Evolutionary conservation across 2,888 invertebrate species (phyloP).

Genomic region (Trileptium ribeirensis): DNA sequence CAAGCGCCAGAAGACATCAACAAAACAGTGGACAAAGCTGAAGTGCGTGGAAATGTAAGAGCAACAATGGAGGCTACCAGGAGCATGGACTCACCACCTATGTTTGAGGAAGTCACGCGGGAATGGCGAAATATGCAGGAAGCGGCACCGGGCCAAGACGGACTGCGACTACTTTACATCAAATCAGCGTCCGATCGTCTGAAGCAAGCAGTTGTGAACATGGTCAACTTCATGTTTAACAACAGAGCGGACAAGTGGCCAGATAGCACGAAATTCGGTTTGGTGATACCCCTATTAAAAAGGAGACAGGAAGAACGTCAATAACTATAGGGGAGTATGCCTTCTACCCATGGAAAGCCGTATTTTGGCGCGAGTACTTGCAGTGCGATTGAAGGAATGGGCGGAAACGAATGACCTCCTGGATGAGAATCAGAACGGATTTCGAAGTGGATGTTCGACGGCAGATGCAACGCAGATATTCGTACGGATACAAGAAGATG

Average conservation of each 20-base stretch:
- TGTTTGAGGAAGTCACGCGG: not conserved
- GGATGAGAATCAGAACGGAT: not conserved
- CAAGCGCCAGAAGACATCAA: not conserved
- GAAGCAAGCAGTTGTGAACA: not conserved
- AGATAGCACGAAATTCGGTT: not conserved
- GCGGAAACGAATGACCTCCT: not conserved
- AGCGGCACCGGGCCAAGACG: not conserved
- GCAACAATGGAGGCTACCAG: not conserved
- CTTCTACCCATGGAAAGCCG: not conserved
- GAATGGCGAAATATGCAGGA: not conserved
- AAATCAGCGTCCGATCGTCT: not conserved
- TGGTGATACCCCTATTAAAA: slow-evolving; percentile 6
- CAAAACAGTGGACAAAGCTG: not conserved
- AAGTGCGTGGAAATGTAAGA: not conserved
- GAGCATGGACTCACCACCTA: not conserved
- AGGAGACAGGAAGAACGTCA: not conserved
- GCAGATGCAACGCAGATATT: slow-evolving; percentile 5
- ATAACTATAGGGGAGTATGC: not conserved
- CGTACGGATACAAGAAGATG: not conserved
- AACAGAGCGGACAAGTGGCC: slow-evolving; percentile 9
- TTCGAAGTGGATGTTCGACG: not conserved
- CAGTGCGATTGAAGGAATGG: not conserved
- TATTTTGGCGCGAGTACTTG: not conserved
- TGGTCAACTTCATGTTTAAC: not conserved
- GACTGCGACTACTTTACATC: not conserved